Evolutionary conservation across 37 sponge, comb jelly and placozoan species (phyloP), one percentile per base, ranked within the genome.

Genomic region (Aphrocallistes beatrix): DNA sequence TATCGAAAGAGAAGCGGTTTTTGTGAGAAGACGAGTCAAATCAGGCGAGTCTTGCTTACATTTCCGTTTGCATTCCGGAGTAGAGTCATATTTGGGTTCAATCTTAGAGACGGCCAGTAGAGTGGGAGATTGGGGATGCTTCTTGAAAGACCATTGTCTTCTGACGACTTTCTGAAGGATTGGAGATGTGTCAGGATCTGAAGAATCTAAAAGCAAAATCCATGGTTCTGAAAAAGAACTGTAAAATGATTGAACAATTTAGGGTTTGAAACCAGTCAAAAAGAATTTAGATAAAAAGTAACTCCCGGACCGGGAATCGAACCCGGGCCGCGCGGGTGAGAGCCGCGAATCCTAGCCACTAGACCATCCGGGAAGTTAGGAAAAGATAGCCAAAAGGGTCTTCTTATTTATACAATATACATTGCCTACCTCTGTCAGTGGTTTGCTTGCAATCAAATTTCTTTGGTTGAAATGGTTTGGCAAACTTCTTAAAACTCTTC

Each of bases 291-390:
- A 30, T 30, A 60, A 85, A 51, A 85, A 86, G 37, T 28, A 81
- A 86, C 86, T 86, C 86, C 86, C 86, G 81, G 39, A 49, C 86
- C 86, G 86, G 86, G 86, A 86, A 86, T 86, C 82, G 86, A 86
- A 86, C 86, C 86, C 86, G 86, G 86, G 86, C 86, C 86, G 86
- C 86, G 86, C 82, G 86, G 86, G 86, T 86, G 86, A 86, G 81
- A 86, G 86, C 86, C 86, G 82, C 86, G 86, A 86, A 86, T 86
- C 86, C 86, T 86, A 86, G 82, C 86, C 86, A 86, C 86, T 86
- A 86, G 86, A 86, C 86, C 86, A 86, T 49, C 39, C 81, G 86
- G 86, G 86, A 86, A 6, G n/a, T n/a, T 3, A 60, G 8, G 8
- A 60, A 60, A 60, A 19, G 21, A 13, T 19, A 60, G n/a, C n/a